Evolutionary conservation across 1,140 invertebrate genomes (phyloP).

Genomic region (Plutomurus gul): DNA sequence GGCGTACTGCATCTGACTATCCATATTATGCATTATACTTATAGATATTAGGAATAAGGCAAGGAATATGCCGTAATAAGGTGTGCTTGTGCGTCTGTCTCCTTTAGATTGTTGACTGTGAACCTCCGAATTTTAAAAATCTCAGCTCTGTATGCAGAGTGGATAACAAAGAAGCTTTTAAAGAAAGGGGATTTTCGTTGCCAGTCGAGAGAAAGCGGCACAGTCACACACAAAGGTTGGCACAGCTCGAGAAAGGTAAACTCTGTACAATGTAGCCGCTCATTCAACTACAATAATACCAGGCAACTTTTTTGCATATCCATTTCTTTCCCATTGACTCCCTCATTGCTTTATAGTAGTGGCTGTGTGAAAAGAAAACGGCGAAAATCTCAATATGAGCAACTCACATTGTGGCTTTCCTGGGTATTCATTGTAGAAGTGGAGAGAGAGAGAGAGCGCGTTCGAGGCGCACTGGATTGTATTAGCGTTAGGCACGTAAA

Average conservation of each 20-base stretch:
- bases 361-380: constrained; percentile 23
- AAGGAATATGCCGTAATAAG: neutral
- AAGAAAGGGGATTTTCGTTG: constrained; percentile 16
- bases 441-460: too few relatives aligned
- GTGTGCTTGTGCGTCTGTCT: neutral
- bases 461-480: constrained; percentile 21
- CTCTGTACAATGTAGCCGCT: too few relatives aligned
- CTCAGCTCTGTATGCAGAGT: constrained; percentile 9
- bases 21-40: neutral
- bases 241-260: neutral
- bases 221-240: too few relatives aligned
- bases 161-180: constrained; percentile 10
- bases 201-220: neutral
- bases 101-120: constrained; percentile 11
- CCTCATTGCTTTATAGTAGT: neutral
- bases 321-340: neutral
- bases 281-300: too few relatives aligned
- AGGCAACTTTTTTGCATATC: constrained; percentile 11
- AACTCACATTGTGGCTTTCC: neutral
- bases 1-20: neutral
- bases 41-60: neutral
- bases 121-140: constrained; percentile 15
- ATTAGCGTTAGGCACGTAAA: constrained; percentile 30
- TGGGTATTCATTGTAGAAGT: neutral
- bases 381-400: neutral